These are phyloP conservation scores for Poecilia gillii DNA, from an alignment of 2,797 vertebrate genomes.

Conservation along the genomic window DNA sequence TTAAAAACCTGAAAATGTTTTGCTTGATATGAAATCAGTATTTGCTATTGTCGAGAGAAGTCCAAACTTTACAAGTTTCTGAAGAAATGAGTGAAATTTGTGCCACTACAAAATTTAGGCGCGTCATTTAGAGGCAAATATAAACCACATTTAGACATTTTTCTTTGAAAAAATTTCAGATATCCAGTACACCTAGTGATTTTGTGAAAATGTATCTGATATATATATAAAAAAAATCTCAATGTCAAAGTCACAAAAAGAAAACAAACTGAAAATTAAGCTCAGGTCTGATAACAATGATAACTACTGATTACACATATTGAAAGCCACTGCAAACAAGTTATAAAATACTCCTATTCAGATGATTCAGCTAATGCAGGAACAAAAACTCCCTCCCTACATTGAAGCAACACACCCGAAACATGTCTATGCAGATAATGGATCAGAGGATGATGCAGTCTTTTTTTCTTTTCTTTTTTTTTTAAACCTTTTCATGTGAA, in stretches of 20 bases:
- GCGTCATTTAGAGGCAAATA: not conserved
- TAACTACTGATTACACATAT: slow-evolving; percentile 58
- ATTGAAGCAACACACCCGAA: slow-evolving; percentile 58
- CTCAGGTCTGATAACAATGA: slow-evolving; percentile 46
- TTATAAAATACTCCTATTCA: slow-evolving; percentile 36
- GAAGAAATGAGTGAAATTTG: slow-evolving; percentile 17
- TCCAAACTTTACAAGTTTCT: slow-evolving; percentile 49
- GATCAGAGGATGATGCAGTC: slow-evolving; percentile 56
- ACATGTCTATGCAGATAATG: slow-evolving; percentile 68
- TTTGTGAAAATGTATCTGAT: slow-evolving; percentile 22
- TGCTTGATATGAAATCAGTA: slow-evolving; percentile 46
- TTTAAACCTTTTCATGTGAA: slow-evolving; percentile 59
- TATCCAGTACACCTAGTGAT: slow-evolving; percentile 69
- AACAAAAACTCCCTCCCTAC: slow-evolving; percentile 42
- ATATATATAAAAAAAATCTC: not conserved
- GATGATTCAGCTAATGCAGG: slow-evolving; percentile 60
- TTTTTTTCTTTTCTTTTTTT: slow-evolving; percentile 41
- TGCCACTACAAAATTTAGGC: slow-evolving; percentile 3
- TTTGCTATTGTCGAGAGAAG: slow-evolving; percentile 56
- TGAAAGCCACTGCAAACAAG: slow-evolving; percentile 63
- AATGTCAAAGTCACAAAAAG: slow-evolving; percentile 56
- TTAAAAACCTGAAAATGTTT: slow-evolving; percentile 18
- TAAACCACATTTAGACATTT: slow-evolving; percentile 21
- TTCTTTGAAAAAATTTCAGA: slow-evolving; percentile 54
- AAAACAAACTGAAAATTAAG: slow-evolving; percentile 40